Base-by-base conservation (phyloP, 2,888 invertebrate species). In the Orchesella flavescens region DNA sequence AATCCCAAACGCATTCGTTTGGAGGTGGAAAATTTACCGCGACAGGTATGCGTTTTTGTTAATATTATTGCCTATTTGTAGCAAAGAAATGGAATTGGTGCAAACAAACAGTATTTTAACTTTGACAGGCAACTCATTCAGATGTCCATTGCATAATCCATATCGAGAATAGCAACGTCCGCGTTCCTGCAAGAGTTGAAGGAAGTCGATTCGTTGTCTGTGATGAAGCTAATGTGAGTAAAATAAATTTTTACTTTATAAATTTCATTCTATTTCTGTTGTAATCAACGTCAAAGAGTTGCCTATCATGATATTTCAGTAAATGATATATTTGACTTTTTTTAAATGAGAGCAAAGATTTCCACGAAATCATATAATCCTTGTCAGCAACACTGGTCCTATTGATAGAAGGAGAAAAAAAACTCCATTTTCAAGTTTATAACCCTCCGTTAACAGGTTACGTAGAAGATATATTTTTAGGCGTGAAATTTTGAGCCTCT, bases 141-240 rank as follows among this genome's bases (percentile, higher is more conserved):
- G 97, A 97, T 72, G 97, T 97, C 90, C 94, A 96, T 88, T 97
- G 97, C 90, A 95, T 96, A 87, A 95, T 97, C 19, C 95, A 94
- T 89, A 96, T 97, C 89, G 97, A 97, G 90, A 94, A 94, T 74
- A 96, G 96, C 46, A 96, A 96, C 89, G 94, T 97, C 93, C 93
- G 95, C 88, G 93, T 97, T 23, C 95, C 96, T 78, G 97, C 97
- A 0, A 93, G 95, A 89, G 95, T 96, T 43, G 96, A 96, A 89
- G 92, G 92, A 34, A 95, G 94, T 89, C 94, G 94, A 88, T 92
- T 92, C 82, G 95, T 97, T 87, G 95, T 96, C 73, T 97, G 97
- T 91, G 96, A 97, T 89, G 95, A 95, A 91, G 96, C 96, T n/a
- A 95, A 95, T 86, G 93, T 93, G 91, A 91, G 91, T 90, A 43